Percentiles rank a stretch among this genome's conserved stretches.
Conservation (phyloP, 2,797 vertebrate genomes). For the Paguma larvata region DNA sequence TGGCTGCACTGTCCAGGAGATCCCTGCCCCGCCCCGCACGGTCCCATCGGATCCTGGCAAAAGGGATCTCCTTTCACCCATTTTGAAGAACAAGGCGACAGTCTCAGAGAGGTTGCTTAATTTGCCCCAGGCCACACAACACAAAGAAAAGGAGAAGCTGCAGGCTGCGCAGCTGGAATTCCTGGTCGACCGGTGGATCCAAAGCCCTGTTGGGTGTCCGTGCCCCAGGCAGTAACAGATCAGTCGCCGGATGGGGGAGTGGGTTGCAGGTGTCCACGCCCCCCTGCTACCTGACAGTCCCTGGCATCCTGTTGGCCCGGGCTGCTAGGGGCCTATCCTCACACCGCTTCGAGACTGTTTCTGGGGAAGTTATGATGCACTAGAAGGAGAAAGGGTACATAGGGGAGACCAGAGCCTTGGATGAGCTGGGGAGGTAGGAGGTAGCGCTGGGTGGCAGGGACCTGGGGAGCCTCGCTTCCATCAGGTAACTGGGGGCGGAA, state of each 20-base stretch:
- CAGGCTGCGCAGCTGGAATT: not conserved
- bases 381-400: not conserved
- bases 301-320: not conserved
- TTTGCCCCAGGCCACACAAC: slow-evolving; percentile 24
- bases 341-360: not conserved
- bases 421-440: not conserved
- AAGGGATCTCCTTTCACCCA: not conserved
- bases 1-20: not conserved
- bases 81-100: not conserved
- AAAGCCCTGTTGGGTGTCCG: not conserved
- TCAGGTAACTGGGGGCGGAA: not conserved
- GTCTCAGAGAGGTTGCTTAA: slow-evolving; percentile 24
- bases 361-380: not conserved
- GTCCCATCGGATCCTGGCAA: slow-evolving; percentile 6
- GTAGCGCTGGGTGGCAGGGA: not conserved
- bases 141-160: slow-evolving; percentile 21
- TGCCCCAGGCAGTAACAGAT: not conserved
- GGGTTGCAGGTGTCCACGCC: not conserved
- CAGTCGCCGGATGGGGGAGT: not conserved
- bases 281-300: too few species aligned
- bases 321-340: not conserved
- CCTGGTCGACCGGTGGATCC: slow-evolving; percentile 20
- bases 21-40: not conserved
- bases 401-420: not conserved
- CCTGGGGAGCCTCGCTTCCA: not conserved